These are phyloP conservation scores for Parnassius smintheus DNA, from an alignment of 2,888 invertebrate species.

Conservation along the genomic window DNA sequence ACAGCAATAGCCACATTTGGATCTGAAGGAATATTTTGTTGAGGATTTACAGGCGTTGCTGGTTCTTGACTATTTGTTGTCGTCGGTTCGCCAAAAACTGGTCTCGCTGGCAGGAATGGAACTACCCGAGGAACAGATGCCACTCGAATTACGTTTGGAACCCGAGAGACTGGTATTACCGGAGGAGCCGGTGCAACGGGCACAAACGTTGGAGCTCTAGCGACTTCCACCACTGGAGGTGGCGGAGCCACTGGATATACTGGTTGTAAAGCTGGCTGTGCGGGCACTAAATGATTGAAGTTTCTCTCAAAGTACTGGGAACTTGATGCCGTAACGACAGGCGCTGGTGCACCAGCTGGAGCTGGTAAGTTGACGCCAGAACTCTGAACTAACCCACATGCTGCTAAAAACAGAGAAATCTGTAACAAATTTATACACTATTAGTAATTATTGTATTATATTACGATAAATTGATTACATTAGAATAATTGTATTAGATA, in stretches of 20 bases:
- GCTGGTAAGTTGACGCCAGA: conserved; percentile 52
- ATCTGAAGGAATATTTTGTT: conserved; percentile 44
- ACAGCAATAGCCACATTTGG: conserved; percentile 70
- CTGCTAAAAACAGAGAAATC: conserved; percentile 48
- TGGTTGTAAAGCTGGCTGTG: conserved; percentile 46
- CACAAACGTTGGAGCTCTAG: conserved; percentile 26
- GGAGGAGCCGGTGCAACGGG: conserved; percentile 37
- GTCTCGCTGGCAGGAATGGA: conserved; percentile 27
- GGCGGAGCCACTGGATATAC: conserved; percentile 37
- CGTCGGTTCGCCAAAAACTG: conserved; percentile 38
- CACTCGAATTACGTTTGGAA: conserved; percentile 22
- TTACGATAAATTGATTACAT: conserved; percentile 5
- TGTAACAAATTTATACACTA: conserved; percentile 42
- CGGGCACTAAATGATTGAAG: conserved; percentile 77
- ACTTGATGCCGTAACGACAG: conserved; percentile 84
- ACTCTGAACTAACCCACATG: conserved; percentile 50
- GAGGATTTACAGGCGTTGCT: conserved; percentile 34
- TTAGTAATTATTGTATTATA: conserved; percentile 11
- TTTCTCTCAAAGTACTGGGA: conserved; percentile 85
- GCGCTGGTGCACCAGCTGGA: conserved; percentile 48
- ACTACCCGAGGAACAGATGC: conserved; percentile 10
- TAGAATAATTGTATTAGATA: conserved; percentile 10
- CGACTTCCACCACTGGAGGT: conserved; percentile 28
- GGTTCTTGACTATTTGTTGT: conserved; percentile 32
- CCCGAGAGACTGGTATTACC: conserved; percentile 23